A percentile compares a stretch with the other conserved stretches of the same genome.
Conservation (phyloP, 2,888 invertebrate genomes). For the Lasioglossum figueresi region DNA sequence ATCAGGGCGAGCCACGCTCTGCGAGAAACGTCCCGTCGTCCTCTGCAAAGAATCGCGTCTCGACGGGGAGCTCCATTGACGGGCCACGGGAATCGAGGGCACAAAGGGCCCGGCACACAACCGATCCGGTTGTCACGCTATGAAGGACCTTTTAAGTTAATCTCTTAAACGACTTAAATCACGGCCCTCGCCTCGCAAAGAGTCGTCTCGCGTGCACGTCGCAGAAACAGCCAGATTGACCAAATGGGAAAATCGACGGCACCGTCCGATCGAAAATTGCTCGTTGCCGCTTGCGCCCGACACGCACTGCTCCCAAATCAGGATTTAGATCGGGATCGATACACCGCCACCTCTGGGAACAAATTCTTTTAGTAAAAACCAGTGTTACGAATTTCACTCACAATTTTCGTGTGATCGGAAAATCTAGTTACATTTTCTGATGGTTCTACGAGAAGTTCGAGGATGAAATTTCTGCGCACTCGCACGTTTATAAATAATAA, state of each 20-base stretch:
- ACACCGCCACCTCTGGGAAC: no score
- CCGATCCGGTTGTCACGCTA: slow-evolving; percentile 52
- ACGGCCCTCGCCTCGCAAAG: slow-evolving; percentile 47
- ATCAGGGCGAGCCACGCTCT: background rate
- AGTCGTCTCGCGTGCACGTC: slow-evolving; percentile 16
- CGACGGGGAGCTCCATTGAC: slow-evolving; percentile 18
- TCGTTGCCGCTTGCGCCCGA: slow-evolving; percentile 28
- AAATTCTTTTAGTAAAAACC: no score
- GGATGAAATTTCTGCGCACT: no score
- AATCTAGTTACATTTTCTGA: background rate
- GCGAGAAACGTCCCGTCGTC: background rate
- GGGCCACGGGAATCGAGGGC: slow-evolving; percentile 34
- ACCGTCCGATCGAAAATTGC: slow-evolving; percentile 43
- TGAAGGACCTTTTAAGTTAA: slow-evolving; percentile 67
- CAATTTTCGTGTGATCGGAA: no score
- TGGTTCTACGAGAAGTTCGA: background rate
- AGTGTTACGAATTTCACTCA: no score
- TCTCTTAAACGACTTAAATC: slow-evolving; percentile 66
- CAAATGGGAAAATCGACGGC: slow-evolving; percentile 65
- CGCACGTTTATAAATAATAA: background rate
- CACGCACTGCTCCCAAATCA: background rate
- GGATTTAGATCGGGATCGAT: no score
- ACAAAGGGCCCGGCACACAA: slow-evolving; percentile 56
- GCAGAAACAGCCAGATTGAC: slow-evolving; percentile 51
- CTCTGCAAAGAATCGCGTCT: background rate